Percentiles rank a stretch among this genome's conserved stretches.
These are phyloP conservation scores for Oscheius onirici DNA, from an alignment of 2,888 invertebrate species.

Conservation along the genomic window DNA sequence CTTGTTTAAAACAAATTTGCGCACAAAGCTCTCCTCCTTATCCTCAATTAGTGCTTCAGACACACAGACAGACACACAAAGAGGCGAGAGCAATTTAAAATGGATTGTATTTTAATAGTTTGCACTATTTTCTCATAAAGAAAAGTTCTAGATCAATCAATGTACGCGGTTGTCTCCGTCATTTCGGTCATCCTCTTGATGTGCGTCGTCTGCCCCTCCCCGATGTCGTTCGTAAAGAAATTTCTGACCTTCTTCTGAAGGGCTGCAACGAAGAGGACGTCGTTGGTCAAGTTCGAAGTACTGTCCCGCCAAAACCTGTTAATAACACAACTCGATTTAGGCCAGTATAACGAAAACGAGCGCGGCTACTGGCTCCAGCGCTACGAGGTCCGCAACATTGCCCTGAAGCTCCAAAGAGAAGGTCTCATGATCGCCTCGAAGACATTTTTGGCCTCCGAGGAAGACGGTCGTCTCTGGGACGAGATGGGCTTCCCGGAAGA, in stretches of 20 bases:
- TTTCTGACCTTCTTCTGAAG: constrained; percentile 39
- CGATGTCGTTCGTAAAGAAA: constrained; percentile 39
- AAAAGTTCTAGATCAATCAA: constrained; percentile 39
- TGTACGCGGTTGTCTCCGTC: constrained; percentile 51
- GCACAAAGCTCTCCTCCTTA: too few relatives aligned
- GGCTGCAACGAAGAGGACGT: constrained; percentile 47
- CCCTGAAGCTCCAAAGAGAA: constrained; percentile 37
- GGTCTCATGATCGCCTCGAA: constrained; percentile 17
- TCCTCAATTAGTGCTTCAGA: too few relatives aligned
- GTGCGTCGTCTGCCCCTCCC: constrained; percentile 46
- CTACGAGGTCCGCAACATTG: constrained; percentile 53
- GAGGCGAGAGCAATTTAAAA: too few relatives aligned
- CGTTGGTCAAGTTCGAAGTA: constrained; percentile 37
- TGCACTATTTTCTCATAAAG: background rate
- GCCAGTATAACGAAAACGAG: constrained; percentile 28
- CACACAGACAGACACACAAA: too few relatives aligned
- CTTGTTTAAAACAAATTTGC: too few relatives aligned
- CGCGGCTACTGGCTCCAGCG: constrained; percentile 50
- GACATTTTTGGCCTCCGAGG: constrained; percentile 2
- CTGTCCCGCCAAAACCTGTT: background rate
- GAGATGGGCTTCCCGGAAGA: constrained; percentile 26
- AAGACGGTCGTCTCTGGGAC: constrained; percentile 31
- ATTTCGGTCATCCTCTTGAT: constrained; percentile 48
- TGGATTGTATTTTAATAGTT: too few relatives aligned
- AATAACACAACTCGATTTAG: constrained; percentile 35